Percentiles rank a stretch among this genome's conserved stretches.
These are phyloP conservation scores for Ophion ventricosus DNA, from an alignment of 2,888 invertebrate species.

Conservation along the genomic window DNA sequence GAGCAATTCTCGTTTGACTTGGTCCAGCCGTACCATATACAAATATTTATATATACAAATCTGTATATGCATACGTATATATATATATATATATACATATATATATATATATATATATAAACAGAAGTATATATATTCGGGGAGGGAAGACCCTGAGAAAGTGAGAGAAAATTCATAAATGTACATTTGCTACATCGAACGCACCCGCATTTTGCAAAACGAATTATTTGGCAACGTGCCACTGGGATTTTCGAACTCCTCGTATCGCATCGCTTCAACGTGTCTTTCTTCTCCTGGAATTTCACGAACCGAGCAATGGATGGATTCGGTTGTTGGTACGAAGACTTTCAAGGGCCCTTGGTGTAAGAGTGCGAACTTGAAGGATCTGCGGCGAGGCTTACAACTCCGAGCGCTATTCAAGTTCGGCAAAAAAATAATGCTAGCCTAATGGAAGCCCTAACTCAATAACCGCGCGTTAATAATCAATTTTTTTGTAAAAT, in stretches of 20 bases:
- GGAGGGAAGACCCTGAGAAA: neutral
- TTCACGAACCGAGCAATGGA: neutral
- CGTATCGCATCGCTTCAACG: conserved; percentile 50
- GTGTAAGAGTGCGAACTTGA: neutral
- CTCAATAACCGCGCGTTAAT: no score
- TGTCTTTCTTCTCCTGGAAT: conserved; percentile 42
- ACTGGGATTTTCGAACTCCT: conserved; percentile 75
- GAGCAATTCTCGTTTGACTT: conserved; percentile 58
- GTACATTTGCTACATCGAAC: conserved; percentile 11
- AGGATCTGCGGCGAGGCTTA: neutral
- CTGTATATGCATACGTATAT: neutral
- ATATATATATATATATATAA: no score
- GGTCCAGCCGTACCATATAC: conserved; percentile 50
- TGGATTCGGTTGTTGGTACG: neutral
- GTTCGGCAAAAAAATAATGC: no score
- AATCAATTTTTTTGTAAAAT: no score
- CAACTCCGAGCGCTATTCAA: conserved; percentile 36
- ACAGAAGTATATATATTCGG: no score
- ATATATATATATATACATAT: no score
- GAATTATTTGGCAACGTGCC: conserved; percentile 73
- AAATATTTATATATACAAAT: neutral
- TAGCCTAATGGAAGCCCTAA: no score
- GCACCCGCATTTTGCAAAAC: conserved; percentile 51
- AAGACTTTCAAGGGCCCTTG: neutral
- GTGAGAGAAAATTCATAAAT: neutral